Evolutionary conservation across 1,140 invertebrate species (phyloP), one percentile per base, ranked within the genome.

Genomic region (Ridgeia piscesae): DNA sequence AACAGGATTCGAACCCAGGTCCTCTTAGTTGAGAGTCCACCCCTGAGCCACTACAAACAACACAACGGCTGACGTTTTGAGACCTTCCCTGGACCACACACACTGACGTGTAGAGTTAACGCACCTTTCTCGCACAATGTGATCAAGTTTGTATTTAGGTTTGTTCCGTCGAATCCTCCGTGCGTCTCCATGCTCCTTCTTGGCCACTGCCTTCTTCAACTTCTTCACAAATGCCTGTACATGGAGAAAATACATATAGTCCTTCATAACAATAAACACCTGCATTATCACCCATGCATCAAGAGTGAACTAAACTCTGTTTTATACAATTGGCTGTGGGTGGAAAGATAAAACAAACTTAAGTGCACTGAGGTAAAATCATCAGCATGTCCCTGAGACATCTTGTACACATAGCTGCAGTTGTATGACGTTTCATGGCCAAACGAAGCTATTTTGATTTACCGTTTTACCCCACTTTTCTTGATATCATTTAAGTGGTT

Each of bases 41-140:
- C n/a, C n/a, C n/a, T n/a, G n/a, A n/a, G n/a, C n/a, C n/a, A n/a
- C n/a, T n/a, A n/a, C n/a, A n/a, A n/a, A n/a, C n/a, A n/a, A n/a
- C n/a, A n/a, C n/a, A n/a, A n/a, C n/a, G n/a, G n/a, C n/a, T n/a
- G n/a, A n/a, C n/a, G n/a, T n/a, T n/a, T n/a, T n/a, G n/a, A n/a
- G n/a, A n/a, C n/a, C n/a, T n/a, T n/a, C n/a, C n/a, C n/a, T n/a
- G n/a, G n/a, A n/a, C n/a, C n/a, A n/a, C n/a, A n/a, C n/a, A n/a
- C n/a, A n/a, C n/a, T n/a, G 35, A 35, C 33, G 89, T 90, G 42
- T 33, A 14, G 11, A 33, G 9, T 48, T 50, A 34, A 48, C 33
- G 48, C 95, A 97, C 96, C 99, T 97, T 96, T 99, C 99, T 96
- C 99, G 99, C 0, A 99, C 98, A 94, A 99, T 98, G 94, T 99